phyloP scores from a whole-genome alignment of 2,113 vertebrate genomes.

The Aptenodytes forsteri region DNA sequence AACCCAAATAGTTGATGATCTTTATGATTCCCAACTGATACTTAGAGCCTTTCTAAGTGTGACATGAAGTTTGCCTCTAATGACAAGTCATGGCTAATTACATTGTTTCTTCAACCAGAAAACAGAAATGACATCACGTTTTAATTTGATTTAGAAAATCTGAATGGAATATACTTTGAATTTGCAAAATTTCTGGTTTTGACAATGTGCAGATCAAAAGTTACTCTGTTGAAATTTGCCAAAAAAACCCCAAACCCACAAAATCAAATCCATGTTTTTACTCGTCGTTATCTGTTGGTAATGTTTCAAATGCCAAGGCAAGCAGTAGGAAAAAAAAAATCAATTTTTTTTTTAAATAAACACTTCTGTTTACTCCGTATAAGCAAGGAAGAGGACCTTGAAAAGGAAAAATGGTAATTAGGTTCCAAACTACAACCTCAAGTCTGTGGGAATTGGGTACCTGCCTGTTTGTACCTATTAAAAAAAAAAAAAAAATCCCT shows the following conservation, averaged over 20 bases:
- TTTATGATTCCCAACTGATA: conserved; percentile 3
- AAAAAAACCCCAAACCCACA: background rate
- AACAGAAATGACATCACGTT: background rate
- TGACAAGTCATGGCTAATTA: background rate
- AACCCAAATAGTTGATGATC: background rate
- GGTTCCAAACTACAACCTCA: background rate
- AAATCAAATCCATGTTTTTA: background rate
- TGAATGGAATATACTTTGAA: background rate
- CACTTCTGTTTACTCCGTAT: background rate
- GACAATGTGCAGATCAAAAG: background rate
- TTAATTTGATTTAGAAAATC: background rate
- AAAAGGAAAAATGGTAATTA: background rate
- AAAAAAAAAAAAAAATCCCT: background rate
- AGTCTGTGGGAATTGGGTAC: background rate
- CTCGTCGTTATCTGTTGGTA: background rate
- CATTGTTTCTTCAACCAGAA: background rate
- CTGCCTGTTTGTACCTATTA: background rate
- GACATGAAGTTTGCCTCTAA: background rate
- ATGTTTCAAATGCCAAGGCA: background rate
- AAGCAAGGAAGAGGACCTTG: background rate
- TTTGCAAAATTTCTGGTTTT: background rate
- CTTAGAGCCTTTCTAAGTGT: background rate
- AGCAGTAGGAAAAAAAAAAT: background rate
- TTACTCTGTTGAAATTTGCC: background rate
- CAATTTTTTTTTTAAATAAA: background rate